phyloP scores from a whole-genome alignment of 2,888 invertebrate species.

The Dynastes hyllus region DNA sequence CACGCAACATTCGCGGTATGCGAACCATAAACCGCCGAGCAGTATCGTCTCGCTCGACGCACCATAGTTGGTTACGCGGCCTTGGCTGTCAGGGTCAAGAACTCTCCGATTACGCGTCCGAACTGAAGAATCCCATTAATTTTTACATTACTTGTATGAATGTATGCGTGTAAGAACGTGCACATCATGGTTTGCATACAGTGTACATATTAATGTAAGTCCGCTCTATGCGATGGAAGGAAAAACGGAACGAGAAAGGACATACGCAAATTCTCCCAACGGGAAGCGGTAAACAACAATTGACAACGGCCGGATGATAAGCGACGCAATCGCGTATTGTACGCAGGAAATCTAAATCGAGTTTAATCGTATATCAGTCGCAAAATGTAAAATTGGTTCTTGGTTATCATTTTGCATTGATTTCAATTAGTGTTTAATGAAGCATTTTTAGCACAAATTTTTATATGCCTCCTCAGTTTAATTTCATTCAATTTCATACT shows the following conservation, averaged over 20 bases:
- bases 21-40: background rate
- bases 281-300: conserved; percentile 23
- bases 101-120: conserved; percentile 6
- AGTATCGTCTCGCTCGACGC: background rate
- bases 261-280: conserved; percentile 20
- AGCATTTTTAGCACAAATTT: no score
- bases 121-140: conserved; percentile 16
- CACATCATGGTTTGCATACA: background rate
- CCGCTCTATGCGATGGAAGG: background rate
- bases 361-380: conserved; percentile 2
- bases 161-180: background rate
- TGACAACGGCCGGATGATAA: background rate
- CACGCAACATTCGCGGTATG: background rate
- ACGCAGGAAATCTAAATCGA: conserved; percentile 16
- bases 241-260: background rate
- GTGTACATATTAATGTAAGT: background rate
- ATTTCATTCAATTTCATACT: no score
- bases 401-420: background rate
- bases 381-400: background rate
- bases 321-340: background rate
- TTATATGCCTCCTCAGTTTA: no score
- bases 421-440: background rate
- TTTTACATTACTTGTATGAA: conserved; percentile 1
- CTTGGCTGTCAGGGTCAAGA: conserved; percentile 41
- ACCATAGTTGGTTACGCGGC: conserved; percentile 27